phyloP scores from a whole-genome alignment of 2,113 vertebrate species.

The Origma solitaria region DNA sequence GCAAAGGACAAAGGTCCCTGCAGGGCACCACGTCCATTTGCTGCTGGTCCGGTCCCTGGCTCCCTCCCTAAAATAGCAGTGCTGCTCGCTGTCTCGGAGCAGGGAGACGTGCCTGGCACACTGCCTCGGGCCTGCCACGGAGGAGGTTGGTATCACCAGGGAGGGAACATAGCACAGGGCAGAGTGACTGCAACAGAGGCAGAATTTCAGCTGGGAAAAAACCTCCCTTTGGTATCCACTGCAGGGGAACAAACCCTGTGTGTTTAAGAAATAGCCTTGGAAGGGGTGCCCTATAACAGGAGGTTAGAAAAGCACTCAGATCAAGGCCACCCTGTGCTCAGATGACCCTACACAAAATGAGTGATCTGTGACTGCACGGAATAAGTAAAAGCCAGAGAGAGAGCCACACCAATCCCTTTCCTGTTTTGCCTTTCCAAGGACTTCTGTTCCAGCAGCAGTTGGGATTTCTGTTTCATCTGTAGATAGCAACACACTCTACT shows the following conservation, averaged over 20 bases:
- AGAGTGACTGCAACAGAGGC: neutral
- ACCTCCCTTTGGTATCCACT: neutral
- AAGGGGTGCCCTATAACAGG: neutral
- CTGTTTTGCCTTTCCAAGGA: neutral
- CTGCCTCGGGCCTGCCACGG: neutral
- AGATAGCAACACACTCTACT: neutral
- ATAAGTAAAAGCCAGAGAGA: neutral
- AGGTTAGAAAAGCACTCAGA: neutral
- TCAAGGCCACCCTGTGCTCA: neutral
- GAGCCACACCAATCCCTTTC: neutral
- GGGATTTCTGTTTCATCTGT: neutral
- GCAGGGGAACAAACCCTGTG: accelerated
- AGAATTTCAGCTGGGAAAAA: neutral
- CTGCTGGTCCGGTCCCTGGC: neutral
- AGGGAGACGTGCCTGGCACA: neutral
- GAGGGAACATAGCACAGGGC: neutral
- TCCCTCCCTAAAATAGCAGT: neutral
- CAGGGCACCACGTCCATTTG: neutral
- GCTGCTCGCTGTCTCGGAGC: accelerated
- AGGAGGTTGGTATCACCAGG: neutral
- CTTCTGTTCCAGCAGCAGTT: accelerated
- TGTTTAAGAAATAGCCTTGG: neutral
- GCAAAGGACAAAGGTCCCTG: neutral
- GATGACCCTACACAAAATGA: neutral
- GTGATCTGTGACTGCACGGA: neutral